Evolutionary conservation across 53 echinoderm and acorn worm species (phyloP), one percentile per base, ranked within the genome.

Genomic region (Crossaster papposus): DNA sequence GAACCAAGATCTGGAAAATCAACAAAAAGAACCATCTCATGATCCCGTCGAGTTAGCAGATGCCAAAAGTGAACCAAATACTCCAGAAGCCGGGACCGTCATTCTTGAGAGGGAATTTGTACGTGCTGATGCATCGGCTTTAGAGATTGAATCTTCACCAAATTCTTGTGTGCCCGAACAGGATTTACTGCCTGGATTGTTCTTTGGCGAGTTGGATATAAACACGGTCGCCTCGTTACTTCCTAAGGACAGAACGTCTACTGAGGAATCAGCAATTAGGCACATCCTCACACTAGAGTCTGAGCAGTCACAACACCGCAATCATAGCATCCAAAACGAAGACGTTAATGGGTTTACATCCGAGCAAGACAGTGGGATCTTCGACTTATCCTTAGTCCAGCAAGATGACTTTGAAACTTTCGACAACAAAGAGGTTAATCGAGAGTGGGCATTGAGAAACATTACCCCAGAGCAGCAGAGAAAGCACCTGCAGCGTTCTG

Each of bases 281-380:
- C 85, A 85, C 51, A 75, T 87, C 77, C 75, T 87, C 34, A 54
- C 54, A 0, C 87, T 87, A n/a, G 87, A 87, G 36, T 34, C 87
- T n/a, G 38, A 77, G 23, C 87, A 54, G 30, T 13, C 76, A 17
- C 32, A 22, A 17, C 78, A 0, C 29, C 77, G 18, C 26, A 31
- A 87, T 36, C 37, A 63, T 36, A 58, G 58, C 33, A 62, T 37
- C 26, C 76, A 14, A 13, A 14, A n/a, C 14, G 87, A 87, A 36
- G 87, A 87, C 29, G 11, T 11, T 20, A 76, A 62, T 50, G 75
- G 75, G 36, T 55, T 58, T 35, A 52, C 35, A 0, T 36, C 34
- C 9, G 87, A 87, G 15, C 87, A 87, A 65, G 87, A 87, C 87
- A 87, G 87, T 20, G 87, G 87, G 54, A 58, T 87, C 58, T 87